Conservation (phyloP, 2,888 invertebrate genomes). For the Xestia c-nigrum region DNA sequence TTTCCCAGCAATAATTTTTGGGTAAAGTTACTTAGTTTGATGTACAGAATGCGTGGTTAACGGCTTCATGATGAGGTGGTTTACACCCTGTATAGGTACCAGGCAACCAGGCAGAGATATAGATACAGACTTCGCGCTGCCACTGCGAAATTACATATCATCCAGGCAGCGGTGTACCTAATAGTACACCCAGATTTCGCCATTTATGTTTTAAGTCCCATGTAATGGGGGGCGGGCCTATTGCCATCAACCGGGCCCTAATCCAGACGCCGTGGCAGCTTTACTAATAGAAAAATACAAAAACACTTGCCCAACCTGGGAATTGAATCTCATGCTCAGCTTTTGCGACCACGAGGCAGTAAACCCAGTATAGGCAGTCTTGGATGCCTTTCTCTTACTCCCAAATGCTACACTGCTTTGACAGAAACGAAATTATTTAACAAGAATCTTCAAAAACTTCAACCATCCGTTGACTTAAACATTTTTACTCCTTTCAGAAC, state of each 20-base stretch:
- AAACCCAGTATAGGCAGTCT: neutral
- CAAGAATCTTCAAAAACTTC: neutral
- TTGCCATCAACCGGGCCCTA: neutral
- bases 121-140: too few relatives aligned
- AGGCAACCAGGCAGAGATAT: too few relatives aligned
- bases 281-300: too few relatives aligned
- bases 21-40: too few relatives aligned
- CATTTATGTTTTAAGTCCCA: neutral
- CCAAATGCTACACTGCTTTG: neutral
- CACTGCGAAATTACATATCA: too few relatives aligned
- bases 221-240: neutral
- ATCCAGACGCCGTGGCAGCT: too few relatives aligned
- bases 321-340: neutral
- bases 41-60: too few relatives aligned
- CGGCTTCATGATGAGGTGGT: too few relatives aligned
- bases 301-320: neutral
- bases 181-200: neutral
- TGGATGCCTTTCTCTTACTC: neutral
- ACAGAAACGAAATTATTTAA: neutral
- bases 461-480: neutral
- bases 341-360: neutral
- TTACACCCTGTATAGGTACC: too few relatives aligned
- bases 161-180: too few relatives aligned
- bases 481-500: constrained; percentile 84
- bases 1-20: too few relatives aligned